Conservation (phyloP, 2,113 vertebrate species). For the Oxyura jamaicensis region DNA sequence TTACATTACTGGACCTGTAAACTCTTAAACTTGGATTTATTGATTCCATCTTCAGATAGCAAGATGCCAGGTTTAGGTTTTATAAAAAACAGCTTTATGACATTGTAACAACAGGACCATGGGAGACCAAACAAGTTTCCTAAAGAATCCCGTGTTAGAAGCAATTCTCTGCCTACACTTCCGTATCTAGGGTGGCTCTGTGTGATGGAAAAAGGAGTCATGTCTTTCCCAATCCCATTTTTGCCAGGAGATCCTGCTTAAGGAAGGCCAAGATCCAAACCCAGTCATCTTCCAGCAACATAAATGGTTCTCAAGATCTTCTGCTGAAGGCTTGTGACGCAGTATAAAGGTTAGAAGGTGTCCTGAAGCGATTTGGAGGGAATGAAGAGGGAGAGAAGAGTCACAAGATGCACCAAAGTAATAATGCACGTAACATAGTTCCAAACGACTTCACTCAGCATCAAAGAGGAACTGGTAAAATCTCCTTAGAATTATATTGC, state of each 20-base stretch:
- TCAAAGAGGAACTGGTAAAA: constrained; percentile 28
- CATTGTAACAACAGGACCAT: background rate
- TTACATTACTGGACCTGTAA: background rate
- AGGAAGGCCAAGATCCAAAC: constrained; percentile 70
- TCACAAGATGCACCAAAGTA: constrained; percentile 60
- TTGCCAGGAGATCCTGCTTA: constrained; percentile 66
- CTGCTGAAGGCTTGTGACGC: constrained; percentile 63
- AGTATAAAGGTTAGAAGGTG: constrained; percentile 66
- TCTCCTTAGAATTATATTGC: constrained; percentile 12
- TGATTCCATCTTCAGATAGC: background rate
- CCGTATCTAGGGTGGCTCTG: constrained; percentile 35
- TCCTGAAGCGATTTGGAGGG: constrained; percentile 69
- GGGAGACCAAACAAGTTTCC: background rate
- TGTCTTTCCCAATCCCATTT: constrained; percentile 67
- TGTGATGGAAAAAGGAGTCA: constrained; percentile 56
- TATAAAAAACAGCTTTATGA: background rate
- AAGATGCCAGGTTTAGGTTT: constrained; percentile 31
- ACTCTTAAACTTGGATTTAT: background rate
- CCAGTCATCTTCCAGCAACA: constrained; percentile 70
- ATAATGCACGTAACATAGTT: constrained; percentile 36
- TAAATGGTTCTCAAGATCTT: constrained; percentile 63
- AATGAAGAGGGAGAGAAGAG: constrained; percentile 69
- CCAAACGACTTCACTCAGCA: constrained; percentile 62
- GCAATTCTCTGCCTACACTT: constrained; percentile 51
- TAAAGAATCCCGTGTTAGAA: background rate